These are phyloP conservation scores for Xyliphius kryptos DNA, from an alignment of 2,113 vertebrate genomes.

Conservation along the genomic window DNA sequence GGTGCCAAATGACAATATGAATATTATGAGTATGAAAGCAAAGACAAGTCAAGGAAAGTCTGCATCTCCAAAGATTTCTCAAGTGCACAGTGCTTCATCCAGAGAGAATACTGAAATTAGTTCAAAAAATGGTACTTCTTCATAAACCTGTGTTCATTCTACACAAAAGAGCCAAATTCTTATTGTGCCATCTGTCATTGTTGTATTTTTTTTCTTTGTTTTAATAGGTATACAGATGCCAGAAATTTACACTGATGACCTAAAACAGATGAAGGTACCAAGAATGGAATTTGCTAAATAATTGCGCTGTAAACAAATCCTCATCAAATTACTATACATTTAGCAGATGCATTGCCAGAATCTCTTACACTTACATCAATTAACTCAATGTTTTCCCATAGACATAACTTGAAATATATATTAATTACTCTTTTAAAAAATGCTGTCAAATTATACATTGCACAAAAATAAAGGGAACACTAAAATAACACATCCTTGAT, in stretches of 20 bases:
- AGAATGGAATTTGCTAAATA: background rate
- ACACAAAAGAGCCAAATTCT: no score
- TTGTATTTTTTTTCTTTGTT: background rate
- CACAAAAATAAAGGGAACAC: no score
- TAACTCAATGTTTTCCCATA: no score
- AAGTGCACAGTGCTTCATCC: slow-evolving; percentile 69
- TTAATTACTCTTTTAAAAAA: no score
- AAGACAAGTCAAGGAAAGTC: slow-evolving; percentile 80
- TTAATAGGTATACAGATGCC: slow-evolving; percentile 71
- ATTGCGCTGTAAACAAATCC: no score
- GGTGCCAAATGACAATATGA: slow-evolving; percentile 86
- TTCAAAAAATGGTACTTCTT: slow-evolving; percentile 76
- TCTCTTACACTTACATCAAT: no score
- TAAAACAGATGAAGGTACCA: slow-evolving; percentile 93
- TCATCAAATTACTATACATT: no score
- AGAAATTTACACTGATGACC: slow-evolving; percentile 89
- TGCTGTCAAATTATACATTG: no score
- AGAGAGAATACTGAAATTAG: slow-evolving; percentile 66
- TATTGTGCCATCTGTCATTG: background rate
- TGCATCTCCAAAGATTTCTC: slow-evolving; percentile 80
- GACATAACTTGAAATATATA: no score
- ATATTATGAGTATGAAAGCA: slow-evolving; percentile 87
- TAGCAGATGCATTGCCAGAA: no score
- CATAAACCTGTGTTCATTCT: background rate
- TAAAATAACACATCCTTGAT: no score